Conservation (phyloP, 1,140 invertebrate genomes). For the Arctopsyche grandis region DNA sequence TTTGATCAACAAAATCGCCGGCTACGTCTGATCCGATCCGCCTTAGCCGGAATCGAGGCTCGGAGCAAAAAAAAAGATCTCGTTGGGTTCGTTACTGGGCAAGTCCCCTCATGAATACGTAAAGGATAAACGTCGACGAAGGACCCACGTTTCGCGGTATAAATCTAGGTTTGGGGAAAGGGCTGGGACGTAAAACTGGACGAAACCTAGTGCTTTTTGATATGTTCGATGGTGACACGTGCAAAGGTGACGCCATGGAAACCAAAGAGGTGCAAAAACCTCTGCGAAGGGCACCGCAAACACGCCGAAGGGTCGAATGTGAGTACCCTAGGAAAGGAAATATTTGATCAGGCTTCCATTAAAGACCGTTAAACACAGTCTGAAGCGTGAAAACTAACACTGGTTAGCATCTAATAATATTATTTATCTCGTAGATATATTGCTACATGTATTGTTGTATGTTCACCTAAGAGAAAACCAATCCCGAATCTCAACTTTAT, state of each 20-base stretch:
- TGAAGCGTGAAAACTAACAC: neutral
- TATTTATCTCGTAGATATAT: neutral
- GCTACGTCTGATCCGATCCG: too few species aligned
- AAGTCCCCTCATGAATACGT: slow-evolving; percentile 6
- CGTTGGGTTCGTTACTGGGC: neutral
- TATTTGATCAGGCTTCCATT: slow-evolving; percentile 15
- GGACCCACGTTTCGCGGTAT: slow-evolving; percentile 1
- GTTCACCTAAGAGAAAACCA: too few species aligned
- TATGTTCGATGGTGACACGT: slow-evolving; percentile 26
- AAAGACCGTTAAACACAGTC: neutral
- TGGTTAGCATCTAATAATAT: neutral
- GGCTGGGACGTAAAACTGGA: slow-evolving; percentile 11
- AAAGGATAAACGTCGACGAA: slow-evolving; percentile 3
- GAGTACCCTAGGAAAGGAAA: neutral
- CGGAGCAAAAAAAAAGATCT: too few species aligned
- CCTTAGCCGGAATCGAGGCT: too few species aligned
- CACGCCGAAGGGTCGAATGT: neutral
- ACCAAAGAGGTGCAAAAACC: neutral
- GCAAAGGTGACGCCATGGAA: slow-evolving; percentile 28
- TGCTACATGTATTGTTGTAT: too few species aligned
- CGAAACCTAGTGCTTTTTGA: slow-evolving; percentile 25
- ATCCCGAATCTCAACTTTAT: too few species aligned
- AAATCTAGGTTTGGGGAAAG: neutral
- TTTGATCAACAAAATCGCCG: too few species aligned
- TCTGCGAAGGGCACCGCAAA: neutral